Percentiles rank a stretch among this genome's conserved stretches.
phyloP scores from a whole-genome alignment of 2,888 invertebrate species.

The Phymatocera aterrima region DNA sequence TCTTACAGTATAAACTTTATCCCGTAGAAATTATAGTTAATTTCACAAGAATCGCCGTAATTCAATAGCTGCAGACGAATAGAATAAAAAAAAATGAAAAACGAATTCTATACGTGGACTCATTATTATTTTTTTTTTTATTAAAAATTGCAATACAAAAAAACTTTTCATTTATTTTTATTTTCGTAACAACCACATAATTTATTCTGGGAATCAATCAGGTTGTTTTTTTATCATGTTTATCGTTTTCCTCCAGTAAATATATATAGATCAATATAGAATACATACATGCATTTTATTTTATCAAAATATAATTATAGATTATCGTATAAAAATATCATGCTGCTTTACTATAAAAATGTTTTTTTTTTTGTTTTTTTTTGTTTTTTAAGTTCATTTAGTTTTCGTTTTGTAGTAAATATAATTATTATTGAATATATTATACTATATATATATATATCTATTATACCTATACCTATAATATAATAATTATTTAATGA shows the following conservation, averaged over 20 bases:
- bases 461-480: no score
- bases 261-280: slow-evolving; percentile 59
- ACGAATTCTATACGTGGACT: slow-evolving; percentile 50
- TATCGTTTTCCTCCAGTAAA: slow-evolving; percentile 15
- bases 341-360: slow-evolving; percentile 69
- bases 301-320: slow-evolving; percentile 63
- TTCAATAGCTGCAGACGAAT: no score
- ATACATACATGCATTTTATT: slow-evolving; percentile 57
- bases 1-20: no score
- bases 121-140: slow-evolving; percentile 61
- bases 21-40: no score
- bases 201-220: slow-evolving; percentile 55
- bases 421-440: slow-evolving; percentile 53
- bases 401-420: slow-evolving; percentile 39
- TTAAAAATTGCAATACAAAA: slow-evolving; percentile 71
- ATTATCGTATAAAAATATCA: slow-evolving; percentile 70
- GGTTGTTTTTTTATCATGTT: slow-evolving; percentile 55
- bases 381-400: slow-evolving; percentile 44
- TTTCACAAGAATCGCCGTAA: no score
- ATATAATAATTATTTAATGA: no score
- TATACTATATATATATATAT: slow-evolving; percentile 51
- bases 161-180: slow-evolving; percentile 65
- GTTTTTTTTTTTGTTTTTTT: slow-evolving; percentile 51
- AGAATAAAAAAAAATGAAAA: background rate
- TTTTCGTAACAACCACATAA: slow-evolving; percentile 61